A percentile compares a stretch with the other conserved stretches of the same genome.
Conservation (phyloP, 2,797 vertebrate species). For the Ctenochaetus hawaiiensis region DNA sequence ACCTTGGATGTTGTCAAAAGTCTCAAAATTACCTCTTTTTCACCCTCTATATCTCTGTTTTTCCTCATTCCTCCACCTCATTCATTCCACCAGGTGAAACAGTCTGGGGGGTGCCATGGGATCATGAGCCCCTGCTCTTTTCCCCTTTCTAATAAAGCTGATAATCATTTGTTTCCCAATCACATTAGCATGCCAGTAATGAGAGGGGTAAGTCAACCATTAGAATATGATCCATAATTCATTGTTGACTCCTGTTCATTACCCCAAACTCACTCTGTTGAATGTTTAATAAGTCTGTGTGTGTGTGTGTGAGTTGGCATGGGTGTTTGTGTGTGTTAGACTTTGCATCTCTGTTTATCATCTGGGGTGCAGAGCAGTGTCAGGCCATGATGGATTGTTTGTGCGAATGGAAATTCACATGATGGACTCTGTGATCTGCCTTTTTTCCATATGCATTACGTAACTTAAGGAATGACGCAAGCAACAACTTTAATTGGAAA, state of each 20-base stretch:
- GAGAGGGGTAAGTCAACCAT: conserved; percentile 83
- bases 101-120: conserved; percentile 27
- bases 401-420: conserved; percentile 58
- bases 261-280: conserved; percentile 77
- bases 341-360: conserved; percentile 65
- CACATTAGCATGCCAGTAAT: conserved; percentile 84
- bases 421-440: conserved; percentile 58
- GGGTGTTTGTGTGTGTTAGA: conserved; percentile 10
- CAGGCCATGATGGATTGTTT: conserved; percentile 62
- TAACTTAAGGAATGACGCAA: conserved; percentile 63
- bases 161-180: conserved; percentile 82
- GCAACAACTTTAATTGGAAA: conserved; percentile 66
- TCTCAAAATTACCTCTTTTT: conserved; percentile 7
- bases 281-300: conserved; percentile 80
- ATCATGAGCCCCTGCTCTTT: conserved; percentile 48
- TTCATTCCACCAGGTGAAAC: conserved; percentile 36
- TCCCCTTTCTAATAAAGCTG: conserved; percentile 72
- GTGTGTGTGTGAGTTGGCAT: conserved; percentile 10
- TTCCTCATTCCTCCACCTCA: not conserved
- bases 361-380: conserved; percentile 50
- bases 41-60: not conserved
- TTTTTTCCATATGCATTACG: conserved; percentile 61
- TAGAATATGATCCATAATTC: conserved; percentile 88
- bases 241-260: conserved; percentile 86
- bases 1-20: conserved; percentile 7